Percentiles rank a stretch among this genome's conserved stretches.
Conservation (phyloP, 2,888 invertebrate species). For the Acleris holmiana region DNA sequence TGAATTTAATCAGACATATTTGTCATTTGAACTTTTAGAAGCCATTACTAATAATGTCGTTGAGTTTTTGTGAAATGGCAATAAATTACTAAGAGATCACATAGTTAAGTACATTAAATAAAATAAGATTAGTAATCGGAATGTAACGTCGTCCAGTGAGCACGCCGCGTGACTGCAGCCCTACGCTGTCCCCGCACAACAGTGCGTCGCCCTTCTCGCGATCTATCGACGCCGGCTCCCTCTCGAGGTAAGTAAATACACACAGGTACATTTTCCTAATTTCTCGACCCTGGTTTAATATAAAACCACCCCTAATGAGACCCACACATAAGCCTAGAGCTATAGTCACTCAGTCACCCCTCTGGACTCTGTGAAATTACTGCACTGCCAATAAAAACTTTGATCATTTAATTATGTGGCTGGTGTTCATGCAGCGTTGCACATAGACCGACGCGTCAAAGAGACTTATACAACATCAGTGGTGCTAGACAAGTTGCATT, state of each 20-base stretch:
- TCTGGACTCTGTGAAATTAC: too few relatives aligned
- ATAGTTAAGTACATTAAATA: too few relatives aligned
- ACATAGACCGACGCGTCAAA: background rate
- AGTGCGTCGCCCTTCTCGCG: constrained; percentile 89
- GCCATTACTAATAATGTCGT: too few relatives aligned
- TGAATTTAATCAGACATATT: too few relatives aligned
- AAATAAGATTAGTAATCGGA: constrained; percentile 39
- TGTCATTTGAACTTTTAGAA: too few relatives aligned
- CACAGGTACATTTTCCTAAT: background rate
- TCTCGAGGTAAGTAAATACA: constrained; percentile 82
- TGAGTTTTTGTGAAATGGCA: too few relatives aligned
- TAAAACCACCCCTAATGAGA: background rate
- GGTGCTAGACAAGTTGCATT: too few relatives aligned
- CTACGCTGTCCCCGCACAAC: constrained; percentile 92
- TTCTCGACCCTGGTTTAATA: background rate
- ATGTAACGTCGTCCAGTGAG: constrained; percentile 79
- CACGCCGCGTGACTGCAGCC: constrained; percentile 93
- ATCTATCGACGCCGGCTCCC: constrained; percentile 87
- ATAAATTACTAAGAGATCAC: too few relatives aligned
- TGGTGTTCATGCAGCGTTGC: background rate
- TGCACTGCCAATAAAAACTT: background rate
- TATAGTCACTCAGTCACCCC: too few relatives aligned
- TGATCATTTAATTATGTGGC: background rate
- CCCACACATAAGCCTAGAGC: background rate
- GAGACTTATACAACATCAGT: background rate